Base-by-base conservation (phyloP, 2,113 vertebrate genomes). In the Aepyceros melampus region DNA sequence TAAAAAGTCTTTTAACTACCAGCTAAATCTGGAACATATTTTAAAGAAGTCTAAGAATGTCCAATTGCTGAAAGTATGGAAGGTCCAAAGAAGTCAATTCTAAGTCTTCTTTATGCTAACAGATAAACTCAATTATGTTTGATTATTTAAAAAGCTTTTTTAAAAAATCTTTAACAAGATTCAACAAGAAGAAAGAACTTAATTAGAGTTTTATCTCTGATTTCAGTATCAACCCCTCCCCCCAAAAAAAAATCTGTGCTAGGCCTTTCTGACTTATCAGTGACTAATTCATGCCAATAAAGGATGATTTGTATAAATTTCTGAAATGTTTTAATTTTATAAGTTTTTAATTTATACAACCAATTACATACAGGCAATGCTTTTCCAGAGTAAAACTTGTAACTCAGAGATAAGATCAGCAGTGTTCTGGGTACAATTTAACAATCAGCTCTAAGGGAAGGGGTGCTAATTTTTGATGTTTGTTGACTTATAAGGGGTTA, bases 1-100 rank as follows among this genome's bases (percentile, higher is more conserved):
- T 74, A 87, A 91, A 94, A 89, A 23, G 10, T 78, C 27, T 94
- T 97, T 95, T 96, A 94, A 84, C 56, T 58, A 64, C 33, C 21
- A 53, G 67, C 79, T 96, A 97, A 92, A 98, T 92, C 87, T 87
- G 90, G 81, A 97, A 51, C 74, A 94, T 15, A 56, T 88, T 93
- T 94, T 91, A 55, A 11, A 86, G 97, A 97, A 78, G 29, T 86
- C 29, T 94, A 96, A 96, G 31, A 81, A 55, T 85, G 47, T 94
- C 47, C 90, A 95, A 74, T 91, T 90, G 87, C 21, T 90, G 6
- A 92, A 92, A 91, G 97, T 92, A 49, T 87, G 13, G 25, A 96
- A 96, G 82, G 40, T 67, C 58, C 82, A 95, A 56, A 86, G 45
- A 97, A 94, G 9, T 87, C 58, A 83, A 83, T 45, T 64, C 5